Conservation (phyloP, 2,113 vertebrate species). For the Sarotherodon lohbergeri region DNA sequence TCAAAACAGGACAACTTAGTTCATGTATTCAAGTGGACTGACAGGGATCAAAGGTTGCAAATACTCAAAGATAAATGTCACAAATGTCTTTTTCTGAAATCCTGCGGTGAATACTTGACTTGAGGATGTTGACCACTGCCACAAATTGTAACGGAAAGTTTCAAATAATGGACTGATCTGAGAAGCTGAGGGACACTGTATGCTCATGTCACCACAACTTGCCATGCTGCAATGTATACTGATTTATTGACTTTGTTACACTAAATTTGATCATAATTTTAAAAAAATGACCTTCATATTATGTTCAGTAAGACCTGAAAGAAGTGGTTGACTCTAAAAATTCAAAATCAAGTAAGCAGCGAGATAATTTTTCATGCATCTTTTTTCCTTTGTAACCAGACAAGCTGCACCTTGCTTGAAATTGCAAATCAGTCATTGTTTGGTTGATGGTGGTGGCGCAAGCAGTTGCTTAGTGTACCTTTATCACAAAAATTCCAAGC, state of each 20-base stretch:
- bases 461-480: neutral
- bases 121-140: neutral
- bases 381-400: neutral
- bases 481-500: neutral
- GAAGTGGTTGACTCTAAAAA: neutral
- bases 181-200: neutral
- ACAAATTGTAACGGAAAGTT: rapidly evolving
- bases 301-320: rapidly evolving
- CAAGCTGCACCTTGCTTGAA: neutral
- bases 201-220: rapidly evolving
- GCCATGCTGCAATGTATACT: neutral
- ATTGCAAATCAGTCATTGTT: neutral
- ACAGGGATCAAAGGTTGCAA: neutral
- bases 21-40: neutral
- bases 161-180: neutral
- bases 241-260: neutral
- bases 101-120: neutral
- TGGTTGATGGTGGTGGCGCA: neutral
- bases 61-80: neutral
- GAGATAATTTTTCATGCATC: neutral
- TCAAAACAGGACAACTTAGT: neutral
- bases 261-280: neutral
- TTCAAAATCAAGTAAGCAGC: neutral
- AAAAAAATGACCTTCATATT: neutral
- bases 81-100: rapidly evolving